phyloP scores from a whole-genome alignment of 2,113 vertebrate species.

The Chrysochloris asiatica region DNA sequence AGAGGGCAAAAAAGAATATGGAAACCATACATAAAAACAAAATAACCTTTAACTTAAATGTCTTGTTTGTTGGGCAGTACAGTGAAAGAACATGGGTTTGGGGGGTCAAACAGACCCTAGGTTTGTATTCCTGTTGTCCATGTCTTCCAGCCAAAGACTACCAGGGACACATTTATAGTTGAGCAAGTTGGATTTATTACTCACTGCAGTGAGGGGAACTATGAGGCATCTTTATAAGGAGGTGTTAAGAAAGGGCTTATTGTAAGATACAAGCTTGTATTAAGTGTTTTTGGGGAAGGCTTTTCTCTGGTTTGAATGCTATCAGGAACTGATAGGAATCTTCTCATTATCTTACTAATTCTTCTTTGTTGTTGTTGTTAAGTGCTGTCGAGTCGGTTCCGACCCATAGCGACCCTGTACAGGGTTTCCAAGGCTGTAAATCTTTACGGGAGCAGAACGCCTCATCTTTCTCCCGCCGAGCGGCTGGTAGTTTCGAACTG shows the following conservation, averaged over 20 bases:
- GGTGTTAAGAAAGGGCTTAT: neutral
- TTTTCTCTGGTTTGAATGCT: neutral
- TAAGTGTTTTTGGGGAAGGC: neutral
- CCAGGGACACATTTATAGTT: neutral
- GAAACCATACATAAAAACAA: neutral
- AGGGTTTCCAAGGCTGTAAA: too few relatives aligned
- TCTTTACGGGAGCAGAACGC: too few relatives aligned
- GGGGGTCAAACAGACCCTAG: neutral
- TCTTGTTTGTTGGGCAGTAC: neutral
- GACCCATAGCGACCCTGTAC: too few relatives aligned
- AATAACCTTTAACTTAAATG: neutral
- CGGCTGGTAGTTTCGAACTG: too few relatives aligned
- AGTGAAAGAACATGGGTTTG: neutral
- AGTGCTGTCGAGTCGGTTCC: too few relatives aligned
- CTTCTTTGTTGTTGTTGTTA: too few relatives aligned
- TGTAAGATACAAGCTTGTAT: neutral
- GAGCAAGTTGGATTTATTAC: neutral
- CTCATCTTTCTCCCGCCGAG: too few relatives aligned
- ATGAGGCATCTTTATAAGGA: neutral
- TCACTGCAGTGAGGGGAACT: neutral
- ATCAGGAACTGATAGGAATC: neutral
- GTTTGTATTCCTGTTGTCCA: neutral
- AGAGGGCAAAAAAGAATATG: neutral
- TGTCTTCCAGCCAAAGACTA: neutral
- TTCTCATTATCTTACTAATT: neutral